phyloP scores from a whole-genome alignment of 2,113 vertebrate genomes.

The Apus apus region DNA sequence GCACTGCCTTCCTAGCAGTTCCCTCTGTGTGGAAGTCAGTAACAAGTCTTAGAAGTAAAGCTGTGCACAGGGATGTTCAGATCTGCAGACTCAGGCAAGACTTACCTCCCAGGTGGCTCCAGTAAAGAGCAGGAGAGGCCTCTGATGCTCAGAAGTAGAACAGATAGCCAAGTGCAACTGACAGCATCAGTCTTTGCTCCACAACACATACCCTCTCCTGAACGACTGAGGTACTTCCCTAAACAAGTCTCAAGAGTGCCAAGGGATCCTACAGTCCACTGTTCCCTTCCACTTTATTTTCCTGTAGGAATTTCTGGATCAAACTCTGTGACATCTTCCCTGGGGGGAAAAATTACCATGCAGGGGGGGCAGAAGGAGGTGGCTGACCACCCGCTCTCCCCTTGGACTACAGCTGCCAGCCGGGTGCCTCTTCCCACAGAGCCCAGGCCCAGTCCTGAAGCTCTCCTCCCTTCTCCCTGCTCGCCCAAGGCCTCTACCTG shows the following conservation, averaged over 20 bases:
- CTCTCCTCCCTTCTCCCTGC: neutral
- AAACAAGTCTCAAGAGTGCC: neutral
- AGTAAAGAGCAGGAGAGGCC: neutral
- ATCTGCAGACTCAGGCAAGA: neutral
- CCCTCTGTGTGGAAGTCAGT: neutral
- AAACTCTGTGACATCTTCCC: neutral
- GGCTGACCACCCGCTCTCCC: neutral
- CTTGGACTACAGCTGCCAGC: neutral
- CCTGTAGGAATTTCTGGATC: neutral
- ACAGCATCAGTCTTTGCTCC: neutral
- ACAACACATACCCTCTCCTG: neutral
- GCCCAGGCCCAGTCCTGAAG: neutral
- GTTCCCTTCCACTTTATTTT: neutral
- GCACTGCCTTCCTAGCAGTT: neutral
- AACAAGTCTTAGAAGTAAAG: neutral
- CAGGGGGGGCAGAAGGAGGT: neutral
- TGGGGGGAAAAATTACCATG: neutral
- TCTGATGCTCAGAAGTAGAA: neutral
- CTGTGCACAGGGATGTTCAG: neutral
- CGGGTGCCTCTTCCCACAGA: neutral
- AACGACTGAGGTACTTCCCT: neutral
- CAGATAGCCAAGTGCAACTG: rapidly evolving
- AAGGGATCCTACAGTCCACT: neutral
- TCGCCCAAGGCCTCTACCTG: neutral
- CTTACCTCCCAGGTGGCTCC: rapidly evolving